Evolutionary conservation across 2,797 vertebrate genomes (phyloP), one percentile per base, ranked within the genome.

Genomic region (Scarus forsteni): DNA sequence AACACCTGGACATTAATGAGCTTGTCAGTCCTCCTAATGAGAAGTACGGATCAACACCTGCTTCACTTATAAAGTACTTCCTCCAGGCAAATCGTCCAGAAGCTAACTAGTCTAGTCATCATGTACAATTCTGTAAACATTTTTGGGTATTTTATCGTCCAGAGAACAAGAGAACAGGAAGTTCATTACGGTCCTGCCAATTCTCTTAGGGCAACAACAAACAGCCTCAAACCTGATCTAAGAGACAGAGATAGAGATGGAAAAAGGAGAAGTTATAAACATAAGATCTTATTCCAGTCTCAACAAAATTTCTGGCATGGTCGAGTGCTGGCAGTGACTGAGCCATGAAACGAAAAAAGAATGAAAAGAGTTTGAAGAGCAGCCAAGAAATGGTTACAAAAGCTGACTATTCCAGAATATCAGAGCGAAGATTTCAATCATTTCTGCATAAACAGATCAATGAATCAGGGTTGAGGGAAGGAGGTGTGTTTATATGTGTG

Each of bases 271-370:
- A 79, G 63, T 74, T 83, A 80, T 89, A 86, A 91, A 90, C 79
- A 90, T 53, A 73, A 83, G 79, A 72, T 88, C 80, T 76, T 60
- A 80, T 85, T 92, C 89, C 88, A 90, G 88, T 85, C 83, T 86
- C 84, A 85, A 86, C 79, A 89, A 90, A 89, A 83, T 90, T 85
- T 82, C 85, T 86, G 83, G 88, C 84, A 70, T 42, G 56, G 70
- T 72, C 27, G 11, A 16, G 44, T 73, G 16, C 52, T 91, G 88
- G 86, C 88, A 84, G 51, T 35, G 60, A 51, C 63, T 53, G 39
- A 69, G 73, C 80, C 79, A 80, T 85, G 75, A 85, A 81, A 89
- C 68, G n/a, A 76, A 70, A 80, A 83, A 40, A 75, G 15, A 46
- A 72, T 64, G 40, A 66, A 35, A 74, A 49, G 53, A 64, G 58